Percentiles rank a stretch among this genome's conserved stretches.
phyloP scores from a whole-genome alignment of 1,140 invertebrate genomes.

The Ooceraea biroi region DNA sequence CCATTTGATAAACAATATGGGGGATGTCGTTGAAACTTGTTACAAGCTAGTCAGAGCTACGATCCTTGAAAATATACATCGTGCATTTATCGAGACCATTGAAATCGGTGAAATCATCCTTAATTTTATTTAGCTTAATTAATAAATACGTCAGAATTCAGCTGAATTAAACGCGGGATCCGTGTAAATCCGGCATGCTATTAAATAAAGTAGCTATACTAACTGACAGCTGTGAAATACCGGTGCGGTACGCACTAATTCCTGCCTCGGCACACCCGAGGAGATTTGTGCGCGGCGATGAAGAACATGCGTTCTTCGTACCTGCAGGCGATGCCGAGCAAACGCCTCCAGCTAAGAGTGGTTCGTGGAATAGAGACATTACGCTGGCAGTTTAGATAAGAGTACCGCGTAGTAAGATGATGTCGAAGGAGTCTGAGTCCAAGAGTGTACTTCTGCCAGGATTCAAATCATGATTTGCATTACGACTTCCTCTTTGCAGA shows the following conservation, averaged over 20 bases:
- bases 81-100: too few relatives aligned
- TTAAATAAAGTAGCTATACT: conserved; percentile 13
- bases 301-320: conserved; percentile 43
- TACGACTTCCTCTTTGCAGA: too few relatives aligned
- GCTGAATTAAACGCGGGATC: conserved; percentile 1
- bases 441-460: neutral
- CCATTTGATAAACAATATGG: too few relatives aligned
- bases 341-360: conserved; percentile 14
- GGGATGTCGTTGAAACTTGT: too few relatives aligned
- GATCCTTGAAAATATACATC: too few relatives aligned
- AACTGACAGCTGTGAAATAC: conserved; percentile 32
- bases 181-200: neutral
- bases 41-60: too few relatives aligned
- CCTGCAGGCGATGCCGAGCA: conserved; percentile 8
- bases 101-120: too few relatives aligned
- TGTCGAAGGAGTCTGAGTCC: neutral
- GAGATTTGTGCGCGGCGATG: conserved; percentile 50
- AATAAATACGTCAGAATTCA: neutral
- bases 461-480: conserved; percentile 18
- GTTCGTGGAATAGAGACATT: conserved; percentile 63
- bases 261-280: neutral
- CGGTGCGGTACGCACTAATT: conserved; percentile 13
- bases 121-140: too few relatives aligned
- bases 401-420: conserved; percentile 8
- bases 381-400: conserved; percentile 59